These are phyloP conservation scores for Periparus ater DNA, from an alignment of 2,797 vertebrate genomes.

Conservation along the genomic window DNA sequence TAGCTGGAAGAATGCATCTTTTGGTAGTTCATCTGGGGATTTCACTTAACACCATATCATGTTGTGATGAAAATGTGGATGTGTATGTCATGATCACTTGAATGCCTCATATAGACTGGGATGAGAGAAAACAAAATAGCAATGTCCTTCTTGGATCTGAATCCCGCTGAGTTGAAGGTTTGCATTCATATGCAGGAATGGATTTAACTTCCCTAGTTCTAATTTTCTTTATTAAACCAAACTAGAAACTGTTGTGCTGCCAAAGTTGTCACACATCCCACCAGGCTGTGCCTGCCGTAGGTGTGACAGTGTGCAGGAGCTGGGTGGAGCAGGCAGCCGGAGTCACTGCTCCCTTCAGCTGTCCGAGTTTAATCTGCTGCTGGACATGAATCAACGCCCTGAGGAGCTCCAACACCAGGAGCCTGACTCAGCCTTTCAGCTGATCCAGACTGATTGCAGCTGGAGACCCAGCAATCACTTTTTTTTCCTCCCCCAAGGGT, in stretches of 20 bases:
- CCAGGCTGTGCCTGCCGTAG: neutral
- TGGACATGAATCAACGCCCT: slow-evolving; percentile 37
- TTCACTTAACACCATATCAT: neutral
- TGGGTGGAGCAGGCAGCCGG: neutral
- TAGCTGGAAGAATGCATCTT: neutral
- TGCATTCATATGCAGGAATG: neutral
- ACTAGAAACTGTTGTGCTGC: neutral
- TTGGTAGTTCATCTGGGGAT: neutral
- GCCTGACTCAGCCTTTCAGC: slow-evolving; percentile 24
- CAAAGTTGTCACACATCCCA: neutral
- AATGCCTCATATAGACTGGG: neutral
- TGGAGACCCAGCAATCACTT: slow-evolving; percentile 38
- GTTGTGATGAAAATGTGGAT: neutral
- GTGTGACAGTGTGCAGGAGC: slow-evolving; percentile 17
- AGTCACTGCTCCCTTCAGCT: neutral
- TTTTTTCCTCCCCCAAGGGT: neutral
- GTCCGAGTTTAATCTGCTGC: neutral
- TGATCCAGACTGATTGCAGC: slow-evolving; percentile 39
- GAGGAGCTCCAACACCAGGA: slow-evolving; percentile 1
- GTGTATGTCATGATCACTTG: neutral
- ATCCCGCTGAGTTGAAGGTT: neutral
- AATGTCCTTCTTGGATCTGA: neutral
- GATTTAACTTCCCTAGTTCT: neutral
- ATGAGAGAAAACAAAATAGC: neutral
- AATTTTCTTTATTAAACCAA: neutral